Conservation (phyloP, 2,113 vertebrate genomes). For the Heteronetta atricapilla region DNA sequence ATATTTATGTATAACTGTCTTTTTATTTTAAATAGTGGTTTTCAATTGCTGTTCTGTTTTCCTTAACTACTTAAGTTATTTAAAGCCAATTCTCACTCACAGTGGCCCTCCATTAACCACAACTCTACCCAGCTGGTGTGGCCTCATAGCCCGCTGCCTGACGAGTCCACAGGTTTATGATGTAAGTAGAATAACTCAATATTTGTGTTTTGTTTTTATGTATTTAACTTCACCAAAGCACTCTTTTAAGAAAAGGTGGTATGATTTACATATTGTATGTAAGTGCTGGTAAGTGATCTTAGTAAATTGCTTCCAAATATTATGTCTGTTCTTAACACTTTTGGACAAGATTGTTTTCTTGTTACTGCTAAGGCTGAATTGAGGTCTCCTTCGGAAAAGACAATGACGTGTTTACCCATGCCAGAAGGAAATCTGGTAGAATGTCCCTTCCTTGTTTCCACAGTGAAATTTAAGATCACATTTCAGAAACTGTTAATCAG, state of each 20-base stretch:
- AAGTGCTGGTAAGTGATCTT: neutral
- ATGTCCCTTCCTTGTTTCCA: neutral
- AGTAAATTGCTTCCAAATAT: neutral
- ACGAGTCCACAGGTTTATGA: conserved; percentile 94
- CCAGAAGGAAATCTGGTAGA: neutral
- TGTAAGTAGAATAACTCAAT: conserved; percentile 76
- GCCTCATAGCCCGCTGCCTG: conserved; percentile 91
- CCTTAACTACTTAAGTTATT: conserved; percentile 89
- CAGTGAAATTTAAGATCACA: neutral
- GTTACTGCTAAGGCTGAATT: neutral
- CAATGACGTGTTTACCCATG: neutral
- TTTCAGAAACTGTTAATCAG: neutral
- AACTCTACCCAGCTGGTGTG: conserved; percentile 93
- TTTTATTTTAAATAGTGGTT: neutral
- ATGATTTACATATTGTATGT: neutral
- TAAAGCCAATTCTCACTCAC: conserved; percentile 97
- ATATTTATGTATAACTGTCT: neutral
- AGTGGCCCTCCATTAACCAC: conserved; percentile 92
- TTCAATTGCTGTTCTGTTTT: conserved; percentile 19
- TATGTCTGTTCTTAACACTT: neutral
- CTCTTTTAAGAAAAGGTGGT: neutral
- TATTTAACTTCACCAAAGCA: neutral
- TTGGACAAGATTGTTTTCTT: neutral
- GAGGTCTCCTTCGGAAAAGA: neutral
- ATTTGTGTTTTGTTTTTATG: neutral